Percentiles rank a stretch among this genome's conserved stretches.
Evolutionary conservation across 2,888 invertebrate genomes (phyloP).

Genomic region (Mythimna impura): DNA sequence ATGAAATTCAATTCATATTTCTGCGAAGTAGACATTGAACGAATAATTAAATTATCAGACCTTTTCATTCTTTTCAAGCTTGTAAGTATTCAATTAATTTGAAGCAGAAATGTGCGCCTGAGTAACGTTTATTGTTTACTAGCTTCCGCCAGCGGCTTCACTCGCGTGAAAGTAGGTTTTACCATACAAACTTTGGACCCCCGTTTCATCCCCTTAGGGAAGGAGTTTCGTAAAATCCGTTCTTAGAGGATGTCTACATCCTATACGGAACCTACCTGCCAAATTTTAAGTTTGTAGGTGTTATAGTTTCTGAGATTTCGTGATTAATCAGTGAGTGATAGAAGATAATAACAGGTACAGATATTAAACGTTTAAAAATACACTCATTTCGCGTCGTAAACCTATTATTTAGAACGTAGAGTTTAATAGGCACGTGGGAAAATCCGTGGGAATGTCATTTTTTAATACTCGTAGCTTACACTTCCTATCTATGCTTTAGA

Average conservation of each 20-base stretch:
- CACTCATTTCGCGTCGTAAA: neutral
- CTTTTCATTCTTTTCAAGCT: neutral
- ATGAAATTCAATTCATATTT: neutral
- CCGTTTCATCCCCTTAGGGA: too few relatives aligned
- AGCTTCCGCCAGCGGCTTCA: too few relatives aligned
- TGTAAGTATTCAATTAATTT: neutral
- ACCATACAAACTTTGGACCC: too few relatives aligned
- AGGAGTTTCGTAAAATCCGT: too few relatives aligned
- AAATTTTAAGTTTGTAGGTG: too few relatives aligned
- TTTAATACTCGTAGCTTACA: neutral
- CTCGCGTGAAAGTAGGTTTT: too few relatives aligned
- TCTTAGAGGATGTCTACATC: too few relatives aligned
- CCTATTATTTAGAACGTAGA: slow-evolving; percentile 7
- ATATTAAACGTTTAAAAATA: slow-evolving; percentile 3
- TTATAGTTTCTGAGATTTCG: too few relatives aligned
- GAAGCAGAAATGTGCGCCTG: neutral
- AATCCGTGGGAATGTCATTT: slow-evolving; percentile 1
- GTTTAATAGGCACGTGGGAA: slow-evolving; percentile 24
- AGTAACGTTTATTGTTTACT: neutral
- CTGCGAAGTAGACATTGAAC: neutral
- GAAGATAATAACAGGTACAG: neutral
- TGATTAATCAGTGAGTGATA: too few relatives aligned
- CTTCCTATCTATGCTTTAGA: neutral
- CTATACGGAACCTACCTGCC: too few relatives aligned
- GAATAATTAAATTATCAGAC: neutral